Evolutionary conservation across 2,888 invertebrate genomes (phyloP).

Genomic region (Automeris io): DNA sequence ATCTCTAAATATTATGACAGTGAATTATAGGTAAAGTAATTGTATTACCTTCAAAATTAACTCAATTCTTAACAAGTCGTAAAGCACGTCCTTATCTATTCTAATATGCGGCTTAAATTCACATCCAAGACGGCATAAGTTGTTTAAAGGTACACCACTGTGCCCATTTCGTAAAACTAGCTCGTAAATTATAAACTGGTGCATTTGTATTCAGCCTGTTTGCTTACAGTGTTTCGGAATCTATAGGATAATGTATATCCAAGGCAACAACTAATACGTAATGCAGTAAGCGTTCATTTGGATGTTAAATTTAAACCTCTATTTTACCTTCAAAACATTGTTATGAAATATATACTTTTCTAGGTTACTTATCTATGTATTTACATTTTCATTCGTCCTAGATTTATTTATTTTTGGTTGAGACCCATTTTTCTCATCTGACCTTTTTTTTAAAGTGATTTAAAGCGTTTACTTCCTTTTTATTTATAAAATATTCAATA

Average conservation of each 20-base stretch:
- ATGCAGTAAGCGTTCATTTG: neutral
- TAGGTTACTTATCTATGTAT: too few species aligned
- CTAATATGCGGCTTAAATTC: conserved; percentile 8
- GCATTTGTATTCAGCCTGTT: conserved; percentile 21
- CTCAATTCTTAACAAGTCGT: neutral
- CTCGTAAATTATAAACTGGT: conserved; percentile 23
- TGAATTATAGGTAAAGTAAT: too few species aligned
- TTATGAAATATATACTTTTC: too few species aligned
- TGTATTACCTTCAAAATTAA: neutral
- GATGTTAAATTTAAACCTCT: neutral
- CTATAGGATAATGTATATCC: conserved; percentile 5
- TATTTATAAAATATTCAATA: too few species aligned
- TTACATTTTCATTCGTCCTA: too few species aligned
- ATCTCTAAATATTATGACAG: too few species aligned
- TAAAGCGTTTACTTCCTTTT: too few species aligned
- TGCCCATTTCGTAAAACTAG: conserved; percentile 23
- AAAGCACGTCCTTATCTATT: conserved; percentile 5
- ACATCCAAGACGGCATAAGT: conserved; percentile 10
- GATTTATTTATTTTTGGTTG: too few species aligned
- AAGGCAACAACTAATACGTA: conserved; percentile 3
- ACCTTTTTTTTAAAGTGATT: too few species aligned
- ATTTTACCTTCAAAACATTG: neutral
- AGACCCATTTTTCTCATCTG: too few species aligned
- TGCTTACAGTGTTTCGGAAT: conserved; percentile 10
- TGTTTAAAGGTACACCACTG: conserved; percentile 10